These are phyloP conservation scores for Catharus fuscescens DNA, from an alignment of 2,113 vertebrate species.

Conservation along the genomic window DNA sequence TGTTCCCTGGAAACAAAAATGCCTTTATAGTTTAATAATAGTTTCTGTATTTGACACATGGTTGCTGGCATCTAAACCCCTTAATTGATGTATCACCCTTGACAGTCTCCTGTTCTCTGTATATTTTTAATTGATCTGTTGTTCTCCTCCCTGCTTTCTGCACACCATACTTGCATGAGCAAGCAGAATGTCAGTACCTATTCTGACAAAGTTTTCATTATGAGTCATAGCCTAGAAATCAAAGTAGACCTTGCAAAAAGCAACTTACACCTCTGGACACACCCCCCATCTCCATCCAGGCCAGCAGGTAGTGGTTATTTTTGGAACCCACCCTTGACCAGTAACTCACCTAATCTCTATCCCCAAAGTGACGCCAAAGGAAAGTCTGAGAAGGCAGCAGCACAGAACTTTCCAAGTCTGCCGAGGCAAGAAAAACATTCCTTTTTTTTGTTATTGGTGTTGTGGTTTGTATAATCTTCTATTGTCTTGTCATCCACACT, in stretches of 20 bases:
- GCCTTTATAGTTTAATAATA: not conserved
- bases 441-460: conserved; percentile 46
- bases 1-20: not conserved
- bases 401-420: conserved; percentile 54
- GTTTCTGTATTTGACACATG: not conserved
- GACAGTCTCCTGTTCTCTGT: not conserved
- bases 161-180: not conserved
- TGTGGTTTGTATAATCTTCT: conserved; percentile 54
- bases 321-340: conserved; percentile 44
- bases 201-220: not conserved
- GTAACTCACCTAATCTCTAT: conserved; percentile 71
- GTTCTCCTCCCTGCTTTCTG: not conserved
- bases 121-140: not conserved
- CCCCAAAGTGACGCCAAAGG: conserved; percentile 68
- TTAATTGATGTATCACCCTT: not conserved
- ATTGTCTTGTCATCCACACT: conserved; percentile 63
- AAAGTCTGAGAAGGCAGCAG: conserved; percentile 52
- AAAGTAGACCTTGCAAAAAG: not conserved
- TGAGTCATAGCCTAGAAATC: not conserved
- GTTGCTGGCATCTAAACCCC: not conserved
- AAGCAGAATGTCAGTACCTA: not conserved
- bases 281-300: not conserved
- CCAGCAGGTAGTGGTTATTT: conserved; percentile 12
- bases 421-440: conserved; percentile 60
- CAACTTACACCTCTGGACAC: not conserved